A percentile compares a stretch with the other conserved stretches of the same genome.
Evolutionary conservation across 2,113 vertebrate genomes (phyloP).

Genomic region (Erythrocercus mccallii): DNA sequence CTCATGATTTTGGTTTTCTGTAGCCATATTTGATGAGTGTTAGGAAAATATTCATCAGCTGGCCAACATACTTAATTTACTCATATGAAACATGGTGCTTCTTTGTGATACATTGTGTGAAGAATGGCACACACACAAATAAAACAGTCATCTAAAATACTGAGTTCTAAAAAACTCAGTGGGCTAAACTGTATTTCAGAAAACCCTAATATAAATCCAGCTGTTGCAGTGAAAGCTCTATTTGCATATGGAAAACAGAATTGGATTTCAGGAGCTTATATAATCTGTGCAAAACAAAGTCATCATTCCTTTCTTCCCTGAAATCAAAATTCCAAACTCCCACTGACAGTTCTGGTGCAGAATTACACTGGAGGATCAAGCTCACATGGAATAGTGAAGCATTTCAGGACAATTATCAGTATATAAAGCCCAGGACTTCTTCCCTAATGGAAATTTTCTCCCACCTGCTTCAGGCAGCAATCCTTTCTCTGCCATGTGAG

Average conservation of each 20-base stretch:
- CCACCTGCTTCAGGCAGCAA: conserved; percentile 47
- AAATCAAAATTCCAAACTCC: conserved; percentile 37
- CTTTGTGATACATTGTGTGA: conserved; percentile 38
- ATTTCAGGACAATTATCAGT: conserved; percentile 55
- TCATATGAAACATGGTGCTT: conserved; percentile 43
- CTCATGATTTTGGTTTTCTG: conserved; percentile 63
- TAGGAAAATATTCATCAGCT: conserved; percentile 47
- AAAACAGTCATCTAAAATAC: conserved; percentile 49
- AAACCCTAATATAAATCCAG: conserved; percentile 7
- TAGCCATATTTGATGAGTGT: conserved; percentile 55
- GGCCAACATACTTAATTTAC: conserved; percentile 43
- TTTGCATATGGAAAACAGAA: conserved; percentile 17
- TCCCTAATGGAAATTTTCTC: conserved; percentile 38
- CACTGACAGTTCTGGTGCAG: conserved; percentile 25
- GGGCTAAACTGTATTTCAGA: not conserved
- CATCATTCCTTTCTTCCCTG: not conserved
- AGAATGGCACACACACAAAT: conserved; percentile 41
- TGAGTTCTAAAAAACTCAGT: conserved; percentile 15
- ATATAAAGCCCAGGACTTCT: conserved; percentile 50
- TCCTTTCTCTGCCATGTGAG: conserved; percentile 16
- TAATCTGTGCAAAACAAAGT: conserved; percentile 8
- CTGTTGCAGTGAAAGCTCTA: not conserved
- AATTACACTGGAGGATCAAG: conserved; percentile 5
- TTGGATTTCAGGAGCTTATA: not conserved
- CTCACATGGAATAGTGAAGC: conserved; percentile 12